phyloP scores from a whole-genome alignment of 2,888 invertebrate species.

The Nemapogon koenigi region DNA sequence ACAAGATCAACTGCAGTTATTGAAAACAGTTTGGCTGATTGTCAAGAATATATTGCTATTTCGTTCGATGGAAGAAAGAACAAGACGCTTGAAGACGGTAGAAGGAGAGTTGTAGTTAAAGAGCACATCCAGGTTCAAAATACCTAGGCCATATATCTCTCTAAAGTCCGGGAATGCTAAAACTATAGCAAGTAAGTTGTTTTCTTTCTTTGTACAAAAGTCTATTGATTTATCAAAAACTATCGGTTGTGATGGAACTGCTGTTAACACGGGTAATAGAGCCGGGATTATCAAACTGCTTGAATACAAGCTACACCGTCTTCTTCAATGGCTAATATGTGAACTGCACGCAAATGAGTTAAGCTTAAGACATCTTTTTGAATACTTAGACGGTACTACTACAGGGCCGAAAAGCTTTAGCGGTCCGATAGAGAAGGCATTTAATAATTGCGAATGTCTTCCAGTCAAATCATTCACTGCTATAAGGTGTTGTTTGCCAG shows the following conservation, averaged over 20 bases:
- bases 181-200: slow-evolving; percentile 7
- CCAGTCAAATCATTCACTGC: not conserved
- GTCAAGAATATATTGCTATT: slow-evolving; percentile 7
- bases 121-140: slow-evolving; percentile 6
- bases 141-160: slow-evolving; percentile 9
- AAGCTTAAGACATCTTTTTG: too few relatives aligned
- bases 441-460: not conserved
- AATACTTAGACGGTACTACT: slow-evolving; percentile 6
- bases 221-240: slow-evolving; percentile 1
- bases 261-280: slow-evolving; percentile 8
- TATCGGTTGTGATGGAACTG: too few relatives aligned
- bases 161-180: slow-evolving; percentile 1
- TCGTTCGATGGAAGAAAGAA: slow-evolving; percentile 10
- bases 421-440: not conserved
- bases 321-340: slow-evolving; percentile 9
- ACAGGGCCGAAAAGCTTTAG: not conserved
- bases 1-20: slow-evolving; percentile 5
- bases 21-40: not conserved
- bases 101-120: slow-evolving; percentile 9
- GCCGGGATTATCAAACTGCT: slow-evolving; percentile 3
- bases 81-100: slow-evolving; percentile 6
- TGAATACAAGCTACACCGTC: slow-evolving; percentile 6
- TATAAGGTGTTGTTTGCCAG: not conserved
- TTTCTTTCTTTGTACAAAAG: slow-evolving; percentile 5
- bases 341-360: too few relatives aligned